Evolutionary conservation across 2,113 vertebrate genomes (phyloP), one percentile per base, ranked within the genome.

Genomic region (Ariopsis seemanni): DNA sequence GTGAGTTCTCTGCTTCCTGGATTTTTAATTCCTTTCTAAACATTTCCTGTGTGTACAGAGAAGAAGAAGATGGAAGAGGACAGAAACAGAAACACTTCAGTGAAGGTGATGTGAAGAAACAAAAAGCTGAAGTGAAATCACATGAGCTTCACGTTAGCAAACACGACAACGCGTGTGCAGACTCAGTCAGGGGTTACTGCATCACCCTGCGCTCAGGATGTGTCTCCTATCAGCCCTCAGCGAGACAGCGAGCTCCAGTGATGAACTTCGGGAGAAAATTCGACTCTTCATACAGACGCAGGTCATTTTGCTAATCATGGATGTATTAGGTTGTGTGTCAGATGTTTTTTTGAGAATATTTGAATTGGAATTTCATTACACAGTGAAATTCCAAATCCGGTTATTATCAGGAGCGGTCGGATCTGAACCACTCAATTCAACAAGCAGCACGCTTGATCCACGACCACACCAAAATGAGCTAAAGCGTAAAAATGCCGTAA

Each of bases 401-500:
- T 4, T 42, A 42, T 34, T 34, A 53, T 48, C 53, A 71, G 67
- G 17, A 34, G 74, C 52, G 2, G 25, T 79, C 86, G 60, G 17
- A 52, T 74, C 71, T 18, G 9, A 55, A 30, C 48, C 20, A 52
- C 58, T 65, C 85, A 57, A 53, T 34, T 17, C 1, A 53, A 77
- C 80, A 57, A 62, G 58, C n/a, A n/a, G 83, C 86, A 82, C 60
- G 42, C 30, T 83, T 72, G 85, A 85, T 85, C 58, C 15, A 60
- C 71, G 83, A 87, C 88, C 85, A 63, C 81, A 55, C 48, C 42
- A 30, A 74, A 65, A 89, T 57, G n/a, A 65, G 69, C 60, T 25
- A 85, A 86, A 86, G 89, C 15, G 15, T 58, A 78, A 82, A 85
- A 84, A 77, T 17, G 78, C 82, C 67, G 63, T 85, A 85, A 86